Base-by-base conservation (phyloP, 2,113 vertebrate species). In the Cochlearius cochlearius region DNA sequence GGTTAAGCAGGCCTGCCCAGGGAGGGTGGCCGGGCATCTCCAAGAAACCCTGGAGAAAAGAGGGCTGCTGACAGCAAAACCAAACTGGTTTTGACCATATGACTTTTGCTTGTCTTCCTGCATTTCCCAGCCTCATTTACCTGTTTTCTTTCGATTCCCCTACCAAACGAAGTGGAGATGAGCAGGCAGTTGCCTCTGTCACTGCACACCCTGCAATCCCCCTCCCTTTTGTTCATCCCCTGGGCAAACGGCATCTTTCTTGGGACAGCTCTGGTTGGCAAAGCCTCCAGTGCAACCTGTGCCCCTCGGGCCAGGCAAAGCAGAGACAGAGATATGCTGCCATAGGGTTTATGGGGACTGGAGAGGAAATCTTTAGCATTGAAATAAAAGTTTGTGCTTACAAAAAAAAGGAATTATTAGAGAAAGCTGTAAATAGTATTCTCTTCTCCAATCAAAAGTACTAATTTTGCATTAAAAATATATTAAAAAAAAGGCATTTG, bases 1-100 rank as follows among this genome's bases (percentile, higher is more conserved):
- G 17, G 41, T 41, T 60, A 8, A 0, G 3, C 21, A 64, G 22
- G 15, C 29, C 11, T 50, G 5, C 7, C 25, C 21, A 6, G n/a
- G 26, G 60, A 26, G 27, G 8, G 21, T 77, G n/a, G 56, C 47
- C 16, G 43, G 62, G 20, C 55, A 58, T 18, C 68, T 71, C 38
- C 29, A 9, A 22, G n/a, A 52, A 87, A 19, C 27, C 23, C 66
- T 67, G 29, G 36, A 76, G 62, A 27, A 55, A 47, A 90, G 18
- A n/a, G 11, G 3, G 7, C 10, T 49, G 47, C 66, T 55, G 53
- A 34, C 36, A 66, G 50, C 14, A 86, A 56, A 86, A 53, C 12
- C 36, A 21, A 29, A 3, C 56, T 8, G 27, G 19, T 74, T 66
- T 38, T 62, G 36, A 7, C 27, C 2, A 0, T 12, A 56, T 56